Evolutionary conservation across 2,888 invertebrate genomes (phyloP).

Genomic region (Esperia sulphurella): DNA sequence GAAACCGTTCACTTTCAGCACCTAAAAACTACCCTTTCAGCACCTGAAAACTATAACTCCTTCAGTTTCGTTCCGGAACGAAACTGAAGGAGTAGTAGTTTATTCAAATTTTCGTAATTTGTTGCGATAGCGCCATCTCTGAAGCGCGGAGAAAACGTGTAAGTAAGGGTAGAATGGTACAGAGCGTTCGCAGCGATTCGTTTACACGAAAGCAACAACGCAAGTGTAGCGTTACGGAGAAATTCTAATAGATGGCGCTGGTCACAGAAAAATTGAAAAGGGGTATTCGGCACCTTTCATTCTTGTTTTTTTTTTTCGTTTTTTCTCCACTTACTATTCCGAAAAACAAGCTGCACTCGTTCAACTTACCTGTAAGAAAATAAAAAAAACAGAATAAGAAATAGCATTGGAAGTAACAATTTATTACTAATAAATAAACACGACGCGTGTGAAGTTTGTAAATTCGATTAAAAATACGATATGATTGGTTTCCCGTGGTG

Average conservation of each 20-base stretch:
- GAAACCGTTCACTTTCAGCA: too few species aligned
- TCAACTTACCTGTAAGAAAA: conserved; percentile 1
- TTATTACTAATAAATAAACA: too few species aligned
- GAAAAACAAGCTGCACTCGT: background rate
- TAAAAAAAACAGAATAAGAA: background rate
- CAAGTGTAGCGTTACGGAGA: conserved; percentile 10
- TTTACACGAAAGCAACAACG: background rate
- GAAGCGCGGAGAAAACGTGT: background rate
- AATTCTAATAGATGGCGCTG: conserved; percentile 36
- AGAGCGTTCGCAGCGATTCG: too few species aligned
- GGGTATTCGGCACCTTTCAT: background rate
- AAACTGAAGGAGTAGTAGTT: too few species aligned
- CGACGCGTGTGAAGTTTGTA: too few species aligned
- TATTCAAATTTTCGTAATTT: background rate
- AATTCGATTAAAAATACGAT: too few species aligned
- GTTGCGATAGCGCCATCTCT: conserved; percentile 3
- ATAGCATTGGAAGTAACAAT: too few species aligned
- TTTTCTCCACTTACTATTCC: background rate
- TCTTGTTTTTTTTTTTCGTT: background rate
- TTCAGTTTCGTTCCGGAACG: too few species aligned
- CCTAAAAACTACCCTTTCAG: too few species aligned
- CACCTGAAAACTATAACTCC: too few species aligned
- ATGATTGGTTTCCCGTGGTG: too few species aligned
- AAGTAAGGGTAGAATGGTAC: background rate
- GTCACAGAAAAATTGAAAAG: conserved; percentile 9